Evolutionary conservation across 2,113 vertebrate genomes (phyloP).

Genomic region (Xyliphius kryptos): DNA sequence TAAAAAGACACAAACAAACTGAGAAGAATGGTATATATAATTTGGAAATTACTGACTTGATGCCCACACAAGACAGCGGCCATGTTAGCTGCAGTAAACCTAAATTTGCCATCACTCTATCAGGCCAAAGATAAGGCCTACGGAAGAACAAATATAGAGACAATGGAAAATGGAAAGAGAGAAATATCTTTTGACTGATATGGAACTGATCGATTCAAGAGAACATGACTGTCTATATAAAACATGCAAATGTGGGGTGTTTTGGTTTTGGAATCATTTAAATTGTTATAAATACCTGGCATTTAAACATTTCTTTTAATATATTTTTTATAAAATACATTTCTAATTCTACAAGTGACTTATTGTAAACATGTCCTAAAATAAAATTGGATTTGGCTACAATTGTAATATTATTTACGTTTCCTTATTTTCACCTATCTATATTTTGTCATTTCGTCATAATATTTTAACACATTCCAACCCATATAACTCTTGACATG

Average conservation of each 20-base stretch:
- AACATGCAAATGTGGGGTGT: neutral
- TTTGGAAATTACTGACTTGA: constrained; percentile 33
- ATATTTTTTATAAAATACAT: no score
- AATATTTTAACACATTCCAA: neutral
- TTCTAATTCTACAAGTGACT: no score
- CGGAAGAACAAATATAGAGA: constrained; percentile 54
- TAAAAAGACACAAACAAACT: neutral
- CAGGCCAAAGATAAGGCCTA: constrained; percentile 62
- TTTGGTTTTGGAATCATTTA: neutral
- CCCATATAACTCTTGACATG: no score
- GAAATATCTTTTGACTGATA: constrained; percentile 53
- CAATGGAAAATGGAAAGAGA: constrained; percentile 61
- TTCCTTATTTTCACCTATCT: no score
- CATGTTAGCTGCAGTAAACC: constrained; percentile 54
- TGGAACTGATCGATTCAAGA: constrained; percentile 49
- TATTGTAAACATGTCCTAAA: no score
- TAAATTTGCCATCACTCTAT: constrained; percentile 59
- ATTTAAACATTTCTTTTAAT: no score
- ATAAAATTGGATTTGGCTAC: no score
- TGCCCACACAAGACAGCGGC: constrained; percentile 56
- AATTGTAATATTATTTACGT: no score
- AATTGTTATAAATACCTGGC: no score
- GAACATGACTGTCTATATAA: constrained; percentile 23
- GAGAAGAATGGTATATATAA: constrained; percentile 34
- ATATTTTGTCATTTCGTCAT: neutral